phyloP scores from a whole-genome alignment of 2,888 invertebrate species.

The Drosophila pegasa region DNA sequence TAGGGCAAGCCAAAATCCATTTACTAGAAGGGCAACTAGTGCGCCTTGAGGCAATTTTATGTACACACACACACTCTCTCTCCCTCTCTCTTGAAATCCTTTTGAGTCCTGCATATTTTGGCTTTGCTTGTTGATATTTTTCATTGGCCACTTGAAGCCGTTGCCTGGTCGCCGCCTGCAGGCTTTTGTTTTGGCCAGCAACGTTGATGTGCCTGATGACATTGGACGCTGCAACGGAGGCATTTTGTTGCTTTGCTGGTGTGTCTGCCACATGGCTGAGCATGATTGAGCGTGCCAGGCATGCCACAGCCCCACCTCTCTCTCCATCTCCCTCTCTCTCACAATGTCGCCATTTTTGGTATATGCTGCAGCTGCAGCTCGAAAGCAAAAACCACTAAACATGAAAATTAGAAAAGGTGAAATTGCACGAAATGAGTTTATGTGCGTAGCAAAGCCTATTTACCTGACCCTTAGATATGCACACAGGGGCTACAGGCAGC shows the following conservation, averaged over 20 bases:
- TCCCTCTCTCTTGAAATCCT: conserved; percentile 48
- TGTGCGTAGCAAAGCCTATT: conserved; percentile 56
- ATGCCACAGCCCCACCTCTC: conserved; percentile 28
- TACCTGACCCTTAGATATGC: conserved; percentile 49
- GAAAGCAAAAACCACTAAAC: conserved; percentile 50
- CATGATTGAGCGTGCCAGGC: conserved; percentile 58
- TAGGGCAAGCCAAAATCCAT: conserved; percentile 47
- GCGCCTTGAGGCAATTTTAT: conserved; percentile 15
- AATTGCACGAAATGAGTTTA: conserved; percentile 69
- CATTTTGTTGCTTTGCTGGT: conserved; percentile 21
- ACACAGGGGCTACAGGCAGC: background rate
- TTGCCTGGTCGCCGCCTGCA: conserved; percentile 33
- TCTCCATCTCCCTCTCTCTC: background rate
- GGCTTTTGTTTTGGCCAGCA: conserved; percentile 44
- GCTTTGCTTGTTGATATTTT: conserved; percentile 59
- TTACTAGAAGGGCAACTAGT: conserved; percentile 63
- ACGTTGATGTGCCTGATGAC: conserved; percentile 48
- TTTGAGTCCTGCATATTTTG: conserved; percentile 56
- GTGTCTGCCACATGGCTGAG: conserved; percentile 47
- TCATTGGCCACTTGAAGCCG: conserved; percentile 56
- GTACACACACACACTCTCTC: conserved; percentile 18
- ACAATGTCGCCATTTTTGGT: conserved; percentile 65
- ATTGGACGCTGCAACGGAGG: conserved; percentile 21
- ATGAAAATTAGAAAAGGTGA: conserved; percentile 70
- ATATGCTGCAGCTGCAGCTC: conserved; percentile 9